Percentiles rank a stretch among this genome's conserved stretches.
phyloP scores from a whole-genome alignment of 2,113 vertebrate genomes.

The Phylloscopus trochilus region DNA sequence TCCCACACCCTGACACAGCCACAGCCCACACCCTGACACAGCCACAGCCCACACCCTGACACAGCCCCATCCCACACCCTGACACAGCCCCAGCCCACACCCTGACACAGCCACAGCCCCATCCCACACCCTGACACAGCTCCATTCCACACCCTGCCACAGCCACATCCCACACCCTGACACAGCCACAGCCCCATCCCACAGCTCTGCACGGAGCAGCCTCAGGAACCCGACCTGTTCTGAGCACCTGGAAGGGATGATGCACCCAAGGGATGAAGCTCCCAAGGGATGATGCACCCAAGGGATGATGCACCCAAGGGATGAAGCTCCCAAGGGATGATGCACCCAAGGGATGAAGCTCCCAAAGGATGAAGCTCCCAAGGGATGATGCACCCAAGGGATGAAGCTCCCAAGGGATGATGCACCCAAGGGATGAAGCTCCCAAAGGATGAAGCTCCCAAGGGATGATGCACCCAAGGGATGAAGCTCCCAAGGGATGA shows the following conservation, averaged over 20 bases:
- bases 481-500: too few species aligned
- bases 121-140: fast-evolving
- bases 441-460: too few species aligned
- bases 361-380: too few species aligned
- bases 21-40: too few species aligned
- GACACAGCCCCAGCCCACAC: too few species aligned
- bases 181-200: neutral
- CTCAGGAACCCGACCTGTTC: fast-evolving
- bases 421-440: neutral
- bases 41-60: too few species aligned
- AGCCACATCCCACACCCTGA: too few species aligned
- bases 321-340: neutral
- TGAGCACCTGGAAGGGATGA: neutral
- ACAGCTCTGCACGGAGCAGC: neutral
- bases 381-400: neutral
- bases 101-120: neutral
- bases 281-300: neutral
- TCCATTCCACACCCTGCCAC: neutral
- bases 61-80: too few species aligned
- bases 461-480: neutral
- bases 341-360: neutral
- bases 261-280: too few species aligned
- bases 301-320: neutral
- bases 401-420: neutral
- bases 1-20: too few species aligned